Percentiles rank a stretch among this genome's conserved stretches.
Conservation (phyloP, 2,797 vertebrate species). For the Trichosurus vulpecula region DNA sequence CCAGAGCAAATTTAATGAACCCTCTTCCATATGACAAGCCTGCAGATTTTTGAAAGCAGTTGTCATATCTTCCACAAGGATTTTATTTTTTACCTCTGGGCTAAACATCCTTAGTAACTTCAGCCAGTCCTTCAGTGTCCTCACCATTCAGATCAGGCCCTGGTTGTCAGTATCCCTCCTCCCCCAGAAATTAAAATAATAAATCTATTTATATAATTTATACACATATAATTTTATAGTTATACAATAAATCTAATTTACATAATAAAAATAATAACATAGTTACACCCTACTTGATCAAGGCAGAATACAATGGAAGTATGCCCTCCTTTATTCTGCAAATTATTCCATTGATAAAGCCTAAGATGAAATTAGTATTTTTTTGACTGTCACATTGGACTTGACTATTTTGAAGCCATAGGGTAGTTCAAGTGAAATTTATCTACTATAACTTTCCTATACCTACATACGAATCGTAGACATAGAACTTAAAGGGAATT, state of each 20-base stretch:
- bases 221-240: too few species aligned
- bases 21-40: neutral
- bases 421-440: neutral
- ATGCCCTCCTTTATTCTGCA: neutral
- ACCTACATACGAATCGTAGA: neutral
- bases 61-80: neutral
- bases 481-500: neutral
- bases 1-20: neutral
- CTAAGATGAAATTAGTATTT: neutral
- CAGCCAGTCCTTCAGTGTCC: neutral
- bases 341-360: neutral
- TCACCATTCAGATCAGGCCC: neutral
- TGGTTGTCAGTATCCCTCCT: neutral
- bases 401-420: neutral
- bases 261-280: neutral
- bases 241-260: too few species aligned
- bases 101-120: neutral
- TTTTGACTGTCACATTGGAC: neutral
- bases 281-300: neutral
- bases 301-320: neutral
- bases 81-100: neutral
- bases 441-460: neutral
- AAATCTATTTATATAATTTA: too few species aligned
- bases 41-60: neutral
- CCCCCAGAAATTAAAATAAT: neutral